Conservation (phyloP, 2,888 invertebrate genomes). For the Mechanitis messenoides region DNA sequence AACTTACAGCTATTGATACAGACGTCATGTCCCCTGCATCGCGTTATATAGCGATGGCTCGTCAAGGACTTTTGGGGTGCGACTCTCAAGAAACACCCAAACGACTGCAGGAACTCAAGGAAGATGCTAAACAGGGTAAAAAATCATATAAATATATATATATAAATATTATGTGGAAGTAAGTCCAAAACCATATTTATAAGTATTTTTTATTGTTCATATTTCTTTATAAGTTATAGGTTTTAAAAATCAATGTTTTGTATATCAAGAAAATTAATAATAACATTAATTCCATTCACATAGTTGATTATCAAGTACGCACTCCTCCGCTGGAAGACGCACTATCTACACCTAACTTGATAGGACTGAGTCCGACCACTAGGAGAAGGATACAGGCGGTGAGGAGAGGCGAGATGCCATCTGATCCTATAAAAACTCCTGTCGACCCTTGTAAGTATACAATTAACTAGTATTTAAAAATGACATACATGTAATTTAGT, state of each 20-base stretch:
- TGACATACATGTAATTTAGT: no score
- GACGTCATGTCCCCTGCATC: slow-evolving; percentile 67
- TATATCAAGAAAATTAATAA: background rate
- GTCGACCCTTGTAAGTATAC: slow-evolving; percentile 57
- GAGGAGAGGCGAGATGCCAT: slow-evolving; percentile 62
- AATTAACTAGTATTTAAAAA: background rate
- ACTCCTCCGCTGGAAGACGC: slow-evolving; percentile 65
- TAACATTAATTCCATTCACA: background rate
- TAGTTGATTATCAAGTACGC: slow-evolving; percentile 34
- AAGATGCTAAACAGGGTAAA: slow-evolving; percentile 44
- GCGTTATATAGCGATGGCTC: slow-evolving; percentile 71
- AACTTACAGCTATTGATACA: background rate
- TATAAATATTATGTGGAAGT: background rate
- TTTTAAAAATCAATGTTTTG: background rate
- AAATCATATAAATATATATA: background rate
- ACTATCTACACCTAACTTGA: slow-evolving; percentile 58
- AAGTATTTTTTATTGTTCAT: no score
- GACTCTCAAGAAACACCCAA: slow-evolving; percentile 68
- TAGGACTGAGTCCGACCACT: slow-evolving; percentile 55
- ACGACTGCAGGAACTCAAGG: slow-evolving; percentile 44
- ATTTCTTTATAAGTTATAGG: no score
- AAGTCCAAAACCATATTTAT: no score
- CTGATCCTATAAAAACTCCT: slow-evolving; percentile 62
- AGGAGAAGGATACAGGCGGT: slow-evolving; percentile 59
- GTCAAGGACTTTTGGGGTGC: slow-evolving; percentile 60